A percentile compares a stretch with the other conserved stretches of the same genome.
phyloP scores from a whole-genome alignment of 2,888 invertebrate genomes.

The Cloeon dipterum region DNA sequence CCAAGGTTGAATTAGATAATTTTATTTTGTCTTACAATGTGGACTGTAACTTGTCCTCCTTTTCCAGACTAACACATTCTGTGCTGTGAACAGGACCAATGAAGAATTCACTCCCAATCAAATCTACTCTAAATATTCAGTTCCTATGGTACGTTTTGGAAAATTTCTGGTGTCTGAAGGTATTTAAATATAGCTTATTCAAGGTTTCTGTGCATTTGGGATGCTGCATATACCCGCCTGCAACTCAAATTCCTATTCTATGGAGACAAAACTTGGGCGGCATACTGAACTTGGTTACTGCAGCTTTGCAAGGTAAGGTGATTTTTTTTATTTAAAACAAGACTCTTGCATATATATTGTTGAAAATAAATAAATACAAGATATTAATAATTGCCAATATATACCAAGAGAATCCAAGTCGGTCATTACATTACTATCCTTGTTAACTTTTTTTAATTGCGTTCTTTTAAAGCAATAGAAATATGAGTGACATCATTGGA shows the following conservation, averaged over 20 bases:
- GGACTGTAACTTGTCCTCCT: not conserved
- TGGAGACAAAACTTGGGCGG: conserved; percentile 46
- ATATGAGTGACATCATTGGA: too few relatives aligned
- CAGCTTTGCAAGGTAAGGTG: conserved; percentile 40
- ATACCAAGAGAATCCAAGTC: too few relatives aligned
- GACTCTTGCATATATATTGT: conserved; percentile 12
- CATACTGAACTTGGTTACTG: conserved; percentile 33
- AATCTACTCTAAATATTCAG: not conserved
- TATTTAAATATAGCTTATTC: conserved; percentile 5
- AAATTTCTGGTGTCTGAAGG: conserved; percentile 1
- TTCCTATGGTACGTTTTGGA: not conserved
- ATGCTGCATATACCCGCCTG: conserved; percentile 61
- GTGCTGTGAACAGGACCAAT: not conserved
- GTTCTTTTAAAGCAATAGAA: too few relatives aligned
- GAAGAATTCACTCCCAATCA: not conserved
- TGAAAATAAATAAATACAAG: too few relatives aligned
- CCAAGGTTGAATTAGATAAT: too few relatives aligned
- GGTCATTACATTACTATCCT: too few relatives aligned
- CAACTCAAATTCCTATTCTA: conserved; percentile 36
- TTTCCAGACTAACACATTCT: not conserved
- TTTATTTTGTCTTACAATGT: not conserved
- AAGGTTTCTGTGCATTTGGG: conserved; percentile 43
- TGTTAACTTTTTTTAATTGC: too few relatives aligned
- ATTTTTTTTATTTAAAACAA: too few relatives aligned
- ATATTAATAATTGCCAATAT: too few relatives aligned